Percentiles rank a stretch among this genome's conserved stretches.
phyloP scores from a whole-genome alignment of 2,113 vertebrate genomes.

The Amphiprion ocellaris region DNA sequence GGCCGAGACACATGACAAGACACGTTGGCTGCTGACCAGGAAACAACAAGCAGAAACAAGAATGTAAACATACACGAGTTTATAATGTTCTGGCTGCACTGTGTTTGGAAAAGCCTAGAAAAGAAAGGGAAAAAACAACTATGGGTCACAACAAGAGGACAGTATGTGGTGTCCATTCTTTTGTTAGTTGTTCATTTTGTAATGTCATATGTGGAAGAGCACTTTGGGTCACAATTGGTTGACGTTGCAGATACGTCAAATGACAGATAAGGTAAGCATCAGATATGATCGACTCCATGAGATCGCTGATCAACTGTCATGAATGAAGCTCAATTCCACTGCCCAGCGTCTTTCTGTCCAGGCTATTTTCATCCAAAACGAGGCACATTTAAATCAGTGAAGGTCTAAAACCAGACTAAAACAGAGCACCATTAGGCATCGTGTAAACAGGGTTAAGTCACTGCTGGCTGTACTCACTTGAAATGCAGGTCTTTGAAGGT shows the following conservation, averaged over 20 bases:
- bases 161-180: too few relatives aligned
- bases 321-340: background rate
- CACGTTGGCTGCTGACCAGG: background rate
- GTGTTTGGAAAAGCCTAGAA: background rate
- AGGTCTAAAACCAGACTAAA: background rate
- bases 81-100: background rate
- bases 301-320: background rate
- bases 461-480: conserved; percentile 88
- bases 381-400: background rate
- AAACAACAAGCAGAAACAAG: background rate
- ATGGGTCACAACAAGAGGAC: too few relatives aligned
- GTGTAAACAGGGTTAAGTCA: background rate
- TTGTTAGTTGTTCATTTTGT: too few relatives aligned
- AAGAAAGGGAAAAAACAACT: background rate
- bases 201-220: too few relatives aligned
- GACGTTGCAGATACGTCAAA: too few relatives aligned
- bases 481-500: conserved; percentile 99
- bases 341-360: too few relatives aligned
- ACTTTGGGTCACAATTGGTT: too few relatives aligned
- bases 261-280: background rate
- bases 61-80: background rate
- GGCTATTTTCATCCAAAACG: background rate
- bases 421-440: background rate
- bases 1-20: background rate
- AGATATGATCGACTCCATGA: background rate